phyloP scores from a whole-genome alignment of 37 sponge, comb jelly and placozoan genomes.

The Spongilla lacustris region DNA sequence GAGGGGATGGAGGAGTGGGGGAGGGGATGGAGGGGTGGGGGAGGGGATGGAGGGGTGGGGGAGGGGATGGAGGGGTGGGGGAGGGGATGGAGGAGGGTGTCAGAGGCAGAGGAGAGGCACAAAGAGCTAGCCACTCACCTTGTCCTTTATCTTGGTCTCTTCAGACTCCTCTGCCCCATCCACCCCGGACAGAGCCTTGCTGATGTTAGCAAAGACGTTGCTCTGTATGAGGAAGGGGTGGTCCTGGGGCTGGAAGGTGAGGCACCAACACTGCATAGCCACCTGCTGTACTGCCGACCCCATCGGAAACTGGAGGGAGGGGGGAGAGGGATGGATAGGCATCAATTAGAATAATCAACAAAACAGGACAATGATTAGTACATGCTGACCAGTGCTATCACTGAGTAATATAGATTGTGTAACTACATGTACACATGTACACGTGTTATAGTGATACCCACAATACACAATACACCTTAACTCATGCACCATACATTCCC shows the following conservation, averaged over 20 bases:
- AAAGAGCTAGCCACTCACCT: not conserved
- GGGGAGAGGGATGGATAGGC: not conserved
- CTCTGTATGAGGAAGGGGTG: slow-evolving; percentile 94
- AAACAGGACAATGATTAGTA: not conserved
- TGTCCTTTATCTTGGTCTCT: slow-evolving; percentile 22
- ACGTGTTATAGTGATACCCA: no score
- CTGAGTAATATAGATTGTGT: no score
- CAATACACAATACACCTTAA: no score
- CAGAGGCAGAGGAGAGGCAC: no score
- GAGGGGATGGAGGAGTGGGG: not conserved
- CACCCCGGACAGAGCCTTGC: slow-evolving; percentile 80
- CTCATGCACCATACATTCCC: no score
- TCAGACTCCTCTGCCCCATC: slow-evolving; percentile 68
- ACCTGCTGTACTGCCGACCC: slow-evolving; percentile 88
- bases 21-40: no score
- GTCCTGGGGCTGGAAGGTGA: slow-evolving; percentile 90
- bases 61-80: slow-evolving; percentile 2
- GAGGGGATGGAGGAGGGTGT: not conserved
- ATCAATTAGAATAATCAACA: slow-evolving; percentile 16
- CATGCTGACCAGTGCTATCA: not conserved
- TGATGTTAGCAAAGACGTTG: slow-evolving; percentile 91
- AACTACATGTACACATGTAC: no score
- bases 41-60: not conserved
- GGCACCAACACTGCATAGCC: slow-evolving; percentile 90
- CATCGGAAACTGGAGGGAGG: slow-evolving; percentile 62